Percentiles rank a stretch among this genome's conserved stretches.
Evolutionary conservation across 2,888 invertebrate genomes (phyloP).

Genomic region (Cataglyphis rosenhaueri): DNA sequence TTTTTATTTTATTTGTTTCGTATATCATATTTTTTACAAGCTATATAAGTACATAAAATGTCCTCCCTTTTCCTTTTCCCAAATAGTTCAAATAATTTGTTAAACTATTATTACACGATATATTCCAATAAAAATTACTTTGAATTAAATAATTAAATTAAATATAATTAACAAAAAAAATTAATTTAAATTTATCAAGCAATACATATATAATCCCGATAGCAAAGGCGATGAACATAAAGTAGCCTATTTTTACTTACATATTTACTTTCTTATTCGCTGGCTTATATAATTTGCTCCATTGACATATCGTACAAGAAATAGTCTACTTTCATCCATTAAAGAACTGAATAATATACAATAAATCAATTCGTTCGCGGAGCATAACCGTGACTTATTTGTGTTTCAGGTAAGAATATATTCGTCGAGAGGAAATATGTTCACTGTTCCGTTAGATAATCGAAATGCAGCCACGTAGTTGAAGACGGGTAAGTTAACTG

Average conservation of each 20-base stretch:
- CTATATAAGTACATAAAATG: background rate
- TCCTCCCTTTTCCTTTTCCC: background rate
- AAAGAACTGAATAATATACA: constrained; percentile 3
- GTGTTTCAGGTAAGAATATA: constrained; percentile 62
- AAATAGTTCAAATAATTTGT: background rate
- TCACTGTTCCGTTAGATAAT: constrained; percentile 24
- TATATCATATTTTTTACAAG: background rate
- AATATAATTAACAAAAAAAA: constrained; percentile 17
- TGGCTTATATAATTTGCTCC: background rate
- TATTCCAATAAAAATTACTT: background rate
- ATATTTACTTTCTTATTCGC: background rate
- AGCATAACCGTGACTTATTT: constrained; percentile 36
- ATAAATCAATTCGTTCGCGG: constrained; percentile 14
- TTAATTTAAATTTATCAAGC: background rate
- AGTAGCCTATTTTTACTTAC: background rate
- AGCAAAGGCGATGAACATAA: background rate
- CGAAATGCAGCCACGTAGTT: background rate
- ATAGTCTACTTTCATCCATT: constrained; percentile 13
- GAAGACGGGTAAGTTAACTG: constrained; percentile 37
- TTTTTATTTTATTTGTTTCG: background rate
- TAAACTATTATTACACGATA: background rate
- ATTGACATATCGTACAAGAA: constrained; percentile 16
- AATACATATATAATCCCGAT: background rate
- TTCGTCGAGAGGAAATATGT: constrained; percentile 10
- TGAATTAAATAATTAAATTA: background rate